Evolutionary conservation across 2,113 vertebrate genomes (phyloP), one percentile per base, ranked within the genome.

Genomic region (Pterocles burchelli): DNA sequence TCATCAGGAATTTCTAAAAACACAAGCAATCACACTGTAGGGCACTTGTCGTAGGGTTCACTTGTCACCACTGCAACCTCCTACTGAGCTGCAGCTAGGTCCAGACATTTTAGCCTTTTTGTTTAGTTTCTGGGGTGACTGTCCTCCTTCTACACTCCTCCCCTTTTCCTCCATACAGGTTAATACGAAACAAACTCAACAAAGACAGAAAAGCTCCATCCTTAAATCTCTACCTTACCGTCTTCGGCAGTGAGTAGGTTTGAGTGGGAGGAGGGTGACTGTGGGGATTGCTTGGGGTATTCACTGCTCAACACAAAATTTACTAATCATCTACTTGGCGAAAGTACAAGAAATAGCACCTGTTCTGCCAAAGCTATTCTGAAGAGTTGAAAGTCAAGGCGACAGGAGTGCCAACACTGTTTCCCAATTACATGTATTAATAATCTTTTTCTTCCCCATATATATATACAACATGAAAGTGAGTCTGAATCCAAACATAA

Each of bases 1-100:
- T 99, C 99, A 97, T 99, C 99, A 6, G 99, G 99, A 92, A 99
- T 99, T 98, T 99, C 99, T 99, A 80, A 95, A 87, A 97, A 65
- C 29, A 96, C 63, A 97, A 87, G 36, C 57, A 62, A 63, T 41
- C 36, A 45, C 22, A 82, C 49, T 62, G 34, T 41, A 54, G 70
- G 71, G n/a, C 57, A 14, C 28, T 70, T 68, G 46, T 34, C 66
- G 48, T 67, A 51, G 62, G 10, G 87, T 58, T 80, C 43, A 55
- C 52, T 62, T 55, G 57, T 51, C 63, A 58, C 48, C 63, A 72
- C 14, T 3, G 2, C 58, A 58, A 26, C 29, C 25, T 74, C 38
- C 62, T 28, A 22, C 26, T 61, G 21, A 78, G 55, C 49, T 88
- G 41, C 24, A 85, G 17, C 36, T 71, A 22, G 21, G 52, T 73